Evolutionary conservation across 2,797 vertebrate species (phyloP).

Genomic region (Takifugu ocellatus): DNA sequence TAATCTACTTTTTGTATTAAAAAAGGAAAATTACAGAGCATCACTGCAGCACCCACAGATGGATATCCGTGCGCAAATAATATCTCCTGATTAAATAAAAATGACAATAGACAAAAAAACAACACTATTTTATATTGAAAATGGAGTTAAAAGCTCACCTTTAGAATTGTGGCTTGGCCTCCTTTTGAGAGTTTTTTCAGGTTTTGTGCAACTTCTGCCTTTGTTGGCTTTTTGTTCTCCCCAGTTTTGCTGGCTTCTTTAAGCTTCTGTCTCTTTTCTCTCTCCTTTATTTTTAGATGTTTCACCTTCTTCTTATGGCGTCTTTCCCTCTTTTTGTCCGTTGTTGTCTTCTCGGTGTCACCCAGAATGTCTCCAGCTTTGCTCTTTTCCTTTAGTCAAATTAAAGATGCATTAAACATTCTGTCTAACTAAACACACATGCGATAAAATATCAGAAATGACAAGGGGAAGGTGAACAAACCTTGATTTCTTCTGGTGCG

Average conservation of each 20-base stretch:
- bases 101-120: neutral
- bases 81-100: no score
- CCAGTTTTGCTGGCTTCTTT: slow-evolving; percentile 75
- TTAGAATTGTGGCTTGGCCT: slow-evolving; percentile 84
- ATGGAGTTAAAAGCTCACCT: slow-evolving; percentile 72
- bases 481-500: slow-evolving; percentile 97
- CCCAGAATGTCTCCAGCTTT: slow-evolving; percentile 88
- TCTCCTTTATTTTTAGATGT: slow-evolving; percentile 80
- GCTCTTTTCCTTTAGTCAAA: slow-evolving; percentile 80
- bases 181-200: slow-evolving; percentile 85
- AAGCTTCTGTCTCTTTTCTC: slow-evolving; percentile 78
- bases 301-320: slow-evolving; percentile 86
- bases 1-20: no score
- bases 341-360: slow-evolving; percentile 84
- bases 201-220: slow-evolving; percentile 75
- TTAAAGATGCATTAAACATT: slow-evolving; percentile 18
- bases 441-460: no score
- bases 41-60: no score
- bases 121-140: neutral
- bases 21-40: no score
- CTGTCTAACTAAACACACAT: neutral
- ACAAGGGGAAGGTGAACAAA: slow-evolving; percentile 47
- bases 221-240: slow-evolving; percentile 71
- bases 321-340: slow-evolving; percentile 91
- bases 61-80: no score